Conservation (phyloP, 2,113 vertebrate species). For the Gasterosteus nipponicus region DNA sequence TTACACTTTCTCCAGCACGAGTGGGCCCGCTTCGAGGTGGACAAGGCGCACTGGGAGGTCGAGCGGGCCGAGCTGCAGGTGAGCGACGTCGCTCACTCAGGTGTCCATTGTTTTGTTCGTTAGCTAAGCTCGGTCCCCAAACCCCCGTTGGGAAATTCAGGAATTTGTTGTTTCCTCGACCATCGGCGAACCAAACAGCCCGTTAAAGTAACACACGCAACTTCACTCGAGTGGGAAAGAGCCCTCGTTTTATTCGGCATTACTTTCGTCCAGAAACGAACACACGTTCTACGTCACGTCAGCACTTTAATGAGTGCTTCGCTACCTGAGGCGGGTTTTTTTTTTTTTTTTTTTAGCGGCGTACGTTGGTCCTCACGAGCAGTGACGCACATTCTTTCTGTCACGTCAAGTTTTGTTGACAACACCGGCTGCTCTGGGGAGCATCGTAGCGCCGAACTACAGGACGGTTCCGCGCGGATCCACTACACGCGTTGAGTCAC, state of each 20-base stretch:
- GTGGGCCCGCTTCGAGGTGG: conserved; percentile 96
- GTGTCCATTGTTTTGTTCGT: conserved; percentile 7
- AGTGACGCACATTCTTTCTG: conserved; percentile 39
- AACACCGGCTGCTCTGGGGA: rapidly evolving
- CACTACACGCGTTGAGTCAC: rapidly evolving
- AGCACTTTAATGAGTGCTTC: neutral
- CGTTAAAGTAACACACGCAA: neutral
- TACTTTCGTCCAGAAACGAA: rapidly evolving
- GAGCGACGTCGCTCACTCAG: conserved; percentile 16
- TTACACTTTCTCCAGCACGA: conserved; percentile 96
- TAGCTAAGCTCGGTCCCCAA: neutral
- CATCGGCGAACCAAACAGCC: rapidly evolving
- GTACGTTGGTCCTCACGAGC: neutral
- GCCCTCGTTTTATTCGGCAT: neutral
- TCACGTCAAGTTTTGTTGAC: neutral
- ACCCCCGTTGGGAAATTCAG: neutral
- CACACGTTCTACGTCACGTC: rapidly evolving
- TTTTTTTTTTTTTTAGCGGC: neutral
- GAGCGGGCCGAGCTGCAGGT: conserved; percentile 96
- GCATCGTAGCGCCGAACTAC: neutral
- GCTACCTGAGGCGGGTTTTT: neutral
- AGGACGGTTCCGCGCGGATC: rapidly evolving
- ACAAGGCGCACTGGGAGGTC: conserved; percentile 92
- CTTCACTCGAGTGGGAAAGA: rapidly evolving
- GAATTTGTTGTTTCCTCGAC: rapidly evolving